Evolutionary conservation across 2,113 vertebrate genomes (phyloP).

Genomic region (Chaetura pelagica): DNA sequence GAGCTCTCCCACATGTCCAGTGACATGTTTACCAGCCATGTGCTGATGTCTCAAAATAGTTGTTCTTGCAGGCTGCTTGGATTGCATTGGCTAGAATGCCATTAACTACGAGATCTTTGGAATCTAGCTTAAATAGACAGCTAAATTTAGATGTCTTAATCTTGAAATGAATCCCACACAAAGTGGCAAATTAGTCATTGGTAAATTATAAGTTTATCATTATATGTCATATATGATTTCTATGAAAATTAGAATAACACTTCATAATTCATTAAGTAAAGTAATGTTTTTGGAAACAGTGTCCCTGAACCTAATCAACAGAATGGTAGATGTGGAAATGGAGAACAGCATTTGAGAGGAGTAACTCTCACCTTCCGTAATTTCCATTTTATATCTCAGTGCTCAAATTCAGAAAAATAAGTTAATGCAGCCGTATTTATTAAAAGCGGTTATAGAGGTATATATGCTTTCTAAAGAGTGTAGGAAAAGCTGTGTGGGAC

Average conservation of each 20-base stretch:
- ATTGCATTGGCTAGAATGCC: not conserved
- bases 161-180: not conserved
- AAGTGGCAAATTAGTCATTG: not conserved
- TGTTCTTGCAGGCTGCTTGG: not conserved
- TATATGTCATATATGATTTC: not conserved
- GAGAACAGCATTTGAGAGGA: not conserved
- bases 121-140: not conserved
- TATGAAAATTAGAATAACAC: not conserved
- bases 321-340: not conserved
- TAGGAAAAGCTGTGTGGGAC: not conserved
- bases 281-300: not conserved
- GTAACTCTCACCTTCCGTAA: not conserved
- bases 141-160: not conserved
- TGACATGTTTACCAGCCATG: not conserved
- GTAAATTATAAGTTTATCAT: constrained; percentile 9
- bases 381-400: not conserved
- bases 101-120: not conserved
- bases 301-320: not conserved
- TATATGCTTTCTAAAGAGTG: not conserved
- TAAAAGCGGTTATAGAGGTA: not conserved
- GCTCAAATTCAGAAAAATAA: not conserved
- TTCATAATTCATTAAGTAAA: constrained; percentile 39
- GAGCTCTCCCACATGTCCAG: not conserved
- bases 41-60: not conserved
- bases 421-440: not conserved